A percentile compares a stretch with the other conserved stretches of the same genome.
phyloP scores from a whole-genome alignment of 2,888 invertebrate genomes.

The Pycnomerus fuliginosus region DNA sequence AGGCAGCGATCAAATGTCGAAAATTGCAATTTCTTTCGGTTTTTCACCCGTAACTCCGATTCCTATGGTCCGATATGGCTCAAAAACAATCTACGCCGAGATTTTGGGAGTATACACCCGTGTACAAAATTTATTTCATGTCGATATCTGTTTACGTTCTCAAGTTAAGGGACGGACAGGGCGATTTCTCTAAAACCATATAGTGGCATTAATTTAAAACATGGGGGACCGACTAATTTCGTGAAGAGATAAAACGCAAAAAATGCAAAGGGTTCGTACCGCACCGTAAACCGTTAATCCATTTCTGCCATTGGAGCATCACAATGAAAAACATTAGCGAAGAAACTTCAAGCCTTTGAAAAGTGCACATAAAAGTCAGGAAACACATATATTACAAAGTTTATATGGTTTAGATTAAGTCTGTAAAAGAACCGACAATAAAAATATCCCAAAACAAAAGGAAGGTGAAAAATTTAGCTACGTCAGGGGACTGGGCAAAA shows the following conservation, averaged over 20 bases:
- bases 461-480: constrained; percentile 50
- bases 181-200: no score
- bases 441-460: constrained; percentile 49
- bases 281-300: constrained; percentile 18
- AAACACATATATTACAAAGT: constrained; percentile 54
- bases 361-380: constrained; percentile 47
- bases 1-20: no score
- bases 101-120: no score
- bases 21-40: no score
- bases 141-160: no score
- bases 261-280: constrained; percentile 5
- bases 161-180: no score
- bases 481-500: constrained; percentile 41
- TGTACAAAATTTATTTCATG: no score
- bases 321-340: constrained; percentile 34
- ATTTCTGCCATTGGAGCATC: constrained; percentile 28
- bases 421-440: constrained; percentile 50
- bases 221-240: constrained; percentile 8
- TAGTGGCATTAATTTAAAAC: constrained; percentile 13
- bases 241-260: constrained; percentile 6
- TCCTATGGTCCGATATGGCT: no score
- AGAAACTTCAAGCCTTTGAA: constrained; percentile 23
- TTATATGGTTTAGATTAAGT: constrained; percentile 51
- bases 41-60: no score
- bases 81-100: no score